Evolutionary conservation across 2,888 invertebrate genomes (phyloP).

Genomic region (Caradrina clavipalpis): DNA sequence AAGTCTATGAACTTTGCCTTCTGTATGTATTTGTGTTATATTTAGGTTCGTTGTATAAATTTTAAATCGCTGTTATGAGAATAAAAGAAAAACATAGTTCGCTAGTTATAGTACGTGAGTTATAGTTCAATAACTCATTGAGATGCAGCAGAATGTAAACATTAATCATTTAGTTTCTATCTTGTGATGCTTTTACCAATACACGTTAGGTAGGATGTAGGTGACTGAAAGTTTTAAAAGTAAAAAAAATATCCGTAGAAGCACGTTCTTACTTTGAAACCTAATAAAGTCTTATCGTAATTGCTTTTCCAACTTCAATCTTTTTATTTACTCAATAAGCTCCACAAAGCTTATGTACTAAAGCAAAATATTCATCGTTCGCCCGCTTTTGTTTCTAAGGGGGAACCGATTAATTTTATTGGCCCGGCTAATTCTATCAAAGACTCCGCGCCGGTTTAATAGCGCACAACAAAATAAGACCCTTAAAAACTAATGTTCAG

Average conservation of each 20-base stretch:
- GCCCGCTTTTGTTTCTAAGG: conserved; percentile 68
- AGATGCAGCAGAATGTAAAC: conserved; percentile 43
- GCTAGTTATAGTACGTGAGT: conserved; percentile 42
- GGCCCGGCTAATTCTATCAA: conserved; percentile 88
- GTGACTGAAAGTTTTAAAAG: conserved; percentile 15
- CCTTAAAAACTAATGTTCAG: conserved; percentile 90
- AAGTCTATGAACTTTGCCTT: conserved; percentile 7
- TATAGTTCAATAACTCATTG: conserved; percentile 58
- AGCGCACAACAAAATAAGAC: conserved; percentile 89
- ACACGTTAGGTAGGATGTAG: conserved; percentile 2
- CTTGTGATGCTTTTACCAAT: conserved; percentile 12
- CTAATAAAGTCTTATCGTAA: conserved; percentile 56
- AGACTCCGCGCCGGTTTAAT: conserved; percentile 84
- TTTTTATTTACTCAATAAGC: conserved; percentile 64
- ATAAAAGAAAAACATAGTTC: conserved; percentile 23
- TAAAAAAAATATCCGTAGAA: conserved; percentile 16
- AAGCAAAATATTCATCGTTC: conserved; percentile 66
- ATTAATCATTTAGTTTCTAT: conserved; percentile 39
- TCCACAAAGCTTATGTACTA: conserved; percentile 64
- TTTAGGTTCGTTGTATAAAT: conserved; percentile 29
- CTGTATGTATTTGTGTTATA: conserved; percentile 11
- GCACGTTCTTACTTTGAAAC: conserved; percentile 22
- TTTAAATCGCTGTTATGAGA: conserved; percentile 40
- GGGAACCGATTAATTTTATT: conserved; percentile 87
- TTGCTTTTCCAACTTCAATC: conserved; percentile 62